phyloP scores from a whole-genome alignment of 2,797 vertebrate species.

The Poecilia gillii region DNA sequence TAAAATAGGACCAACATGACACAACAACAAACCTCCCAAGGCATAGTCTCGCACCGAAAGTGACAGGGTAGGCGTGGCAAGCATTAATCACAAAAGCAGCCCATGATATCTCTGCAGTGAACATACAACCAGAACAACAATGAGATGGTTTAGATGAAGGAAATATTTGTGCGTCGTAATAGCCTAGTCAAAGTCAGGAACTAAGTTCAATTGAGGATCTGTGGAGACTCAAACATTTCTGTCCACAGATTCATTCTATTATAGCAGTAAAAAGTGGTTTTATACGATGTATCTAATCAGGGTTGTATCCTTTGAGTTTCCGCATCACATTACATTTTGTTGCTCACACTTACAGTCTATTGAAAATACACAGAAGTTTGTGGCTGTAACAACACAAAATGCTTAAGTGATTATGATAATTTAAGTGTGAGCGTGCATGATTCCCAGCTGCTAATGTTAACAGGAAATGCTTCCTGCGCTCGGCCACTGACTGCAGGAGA shows the following conservation, averaged over 20 bases:
- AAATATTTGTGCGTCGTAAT: neutral
- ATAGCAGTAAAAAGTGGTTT: neutral
- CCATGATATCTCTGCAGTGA: neutral
- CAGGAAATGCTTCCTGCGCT: neutral
- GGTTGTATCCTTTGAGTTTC: neutral
- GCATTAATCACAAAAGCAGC: neutral
- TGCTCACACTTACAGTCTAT: neutral
- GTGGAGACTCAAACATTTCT: neutral
- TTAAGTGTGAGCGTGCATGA: neutral
- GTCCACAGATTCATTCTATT: neutral
- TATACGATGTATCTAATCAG: neutral
- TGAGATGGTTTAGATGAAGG: neutral
- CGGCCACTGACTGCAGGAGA: neutral
- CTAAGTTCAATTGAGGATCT: neutral
- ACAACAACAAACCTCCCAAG: neutral
- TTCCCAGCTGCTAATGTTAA: neutral
- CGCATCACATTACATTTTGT: neutral
- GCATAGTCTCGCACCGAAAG: neutral
- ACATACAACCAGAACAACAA: neutral
- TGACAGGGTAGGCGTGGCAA: neutral
- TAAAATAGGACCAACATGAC: neutral
- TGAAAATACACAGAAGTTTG: neutral
- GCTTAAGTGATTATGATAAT: neutral
- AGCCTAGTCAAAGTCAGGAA: neutral
- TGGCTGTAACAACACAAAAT: neutral